Evolutionary conservation across 2,797 vertebrate species (phyloP).

Genomic region (Clarias laeviceps): DNA sequence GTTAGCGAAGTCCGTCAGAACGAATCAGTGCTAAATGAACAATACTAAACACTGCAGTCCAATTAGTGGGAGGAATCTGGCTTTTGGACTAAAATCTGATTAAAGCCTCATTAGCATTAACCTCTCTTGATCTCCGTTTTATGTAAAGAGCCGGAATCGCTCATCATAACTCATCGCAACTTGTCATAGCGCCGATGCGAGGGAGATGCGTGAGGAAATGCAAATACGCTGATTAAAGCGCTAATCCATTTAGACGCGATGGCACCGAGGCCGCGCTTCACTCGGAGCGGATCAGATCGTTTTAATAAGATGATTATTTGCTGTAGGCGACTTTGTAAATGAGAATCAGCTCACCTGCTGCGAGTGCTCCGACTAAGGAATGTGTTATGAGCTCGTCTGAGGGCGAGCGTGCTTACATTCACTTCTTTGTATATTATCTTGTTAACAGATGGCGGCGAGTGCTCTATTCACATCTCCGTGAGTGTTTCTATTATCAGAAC

Average conservation of each 20-base stretch:
- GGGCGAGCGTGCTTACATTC: constrained; percentile 34
- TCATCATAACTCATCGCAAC: constrained; percentile 38
- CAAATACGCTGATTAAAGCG: constrained; percentile 73
- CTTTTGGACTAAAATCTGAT: constrained; percentile 41
- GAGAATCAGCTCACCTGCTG: constrained; percentile 68
- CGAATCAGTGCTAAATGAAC: background rate
- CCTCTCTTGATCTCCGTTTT: constrained; percentile 41
- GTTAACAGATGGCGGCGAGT: constrained; percentile 39
- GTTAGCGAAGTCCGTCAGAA: constrained; percentile 10
- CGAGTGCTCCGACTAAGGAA: constrained; percentile 55
- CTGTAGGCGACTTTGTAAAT: constrained; percentile 69
- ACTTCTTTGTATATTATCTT: constrained; percentile 18
- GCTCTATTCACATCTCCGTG: constrained; percentile 8
- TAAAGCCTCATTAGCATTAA: constrained; percentile 42
- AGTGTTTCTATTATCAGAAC: constrained; percentile 42
- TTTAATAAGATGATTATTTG: constrained; percentile 76
- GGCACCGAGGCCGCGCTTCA: constrained; percentile 47
- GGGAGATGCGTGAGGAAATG: constrained; percentile 61
- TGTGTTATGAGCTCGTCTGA: constrained; percentile 61
- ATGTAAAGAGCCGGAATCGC: constrained; percentile 18
- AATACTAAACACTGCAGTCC: background rate
- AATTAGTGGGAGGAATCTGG: constrained; percentile 17
- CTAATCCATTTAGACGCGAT: constrained; percentile 68
- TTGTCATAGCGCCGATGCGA: constrained; percentile 43
- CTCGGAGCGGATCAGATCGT: constrained; percentile 64